Evolutionary conservation across 1,140 invertebrate species (phyloP), one percentile per base, ranked within the genome.

Genomic region (Drosophila mojavensis): DNA sequence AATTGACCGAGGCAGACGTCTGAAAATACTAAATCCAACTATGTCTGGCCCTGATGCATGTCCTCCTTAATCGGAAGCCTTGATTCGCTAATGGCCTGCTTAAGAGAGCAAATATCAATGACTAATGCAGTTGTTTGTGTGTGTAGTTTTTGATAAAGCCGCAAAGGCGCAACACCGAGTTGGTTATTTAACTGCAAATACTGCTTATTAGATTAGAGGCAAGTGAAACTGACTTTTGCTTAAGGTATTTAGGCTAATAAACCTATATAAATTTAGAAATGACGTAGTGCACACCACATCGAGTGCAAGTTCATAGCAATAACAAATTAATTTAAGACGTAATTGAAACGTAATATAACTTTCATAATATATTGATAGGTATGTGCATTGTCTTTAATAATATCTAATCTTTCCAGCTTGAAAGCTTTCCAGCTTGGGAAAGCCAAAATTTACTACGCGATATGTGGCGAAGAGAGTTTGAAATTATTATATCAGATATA

Each of bases 231-330:
- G 48, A 50, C 33, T n/a, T n/a, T 9, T 9, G 15, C 2, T 10
- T 9, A 36, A 1, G 10, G 36, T 39, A 39, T 39, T 13, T 39
- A 20, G 28, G 53, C n/a, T 39, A 60, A 74, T 74, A 58, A 59
- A 71, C 30, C 82, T 3, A 62, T 66, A 72, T 66, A 75, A 86
- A 79, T 85, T 82, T 75, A 78, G 81, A 75, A 76, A 85, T 88
- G 83, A 85, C 83, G 82, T 85, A 66, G 58, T 59, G 9, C 36
- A 61, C 9, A 4, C 2, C 39, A 24, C 6, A 43, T 43, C 26
- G 41, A 20, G 53, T 2, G 24, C 4, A 5, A 30, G 17, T 13
- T 5, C 10, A 6, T 13, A 13, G 33, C 13, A 36, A 55, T 5
- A 55, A 33, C 15, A 47, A 50, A 24, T 4, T 13, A 13, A 5